A percentile compares a stretch with the other conserved stretches of the same genome.
phyloP scores from a whole-genome alignment of 2,797 vertebrate species.

The Chelidonichthys spinosus region DNA sequence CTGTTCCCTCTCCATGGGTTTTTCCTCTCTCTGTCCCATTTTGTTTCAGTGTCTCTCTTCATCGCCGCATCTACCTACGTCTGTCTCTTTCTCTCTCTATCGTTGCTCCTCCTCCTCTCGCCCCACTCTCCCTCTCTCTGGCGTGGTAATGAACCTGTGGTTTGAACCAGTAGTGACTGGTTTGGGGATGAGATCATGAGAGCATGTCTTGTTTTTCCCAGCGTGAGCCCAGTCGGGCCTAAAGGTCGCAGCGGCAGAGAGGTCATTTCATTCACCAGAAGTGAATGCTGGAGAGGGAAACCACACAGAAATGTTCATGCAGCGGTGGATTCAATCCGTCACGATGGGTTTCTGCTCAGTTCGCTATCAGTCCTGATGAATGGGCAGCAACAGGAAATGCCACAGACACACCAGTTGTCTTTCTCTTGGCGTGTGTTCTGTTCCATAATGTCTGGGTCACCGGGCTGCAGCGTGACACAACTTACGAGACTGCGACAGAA shows the following conservation, averaged over 20 bases:
- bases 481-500: constrained; percentile 37
- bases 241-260: constrained; percentile 45
- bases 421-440: neutral
- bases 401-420: constrained; percentile 22
- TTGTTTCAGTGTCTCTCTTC: neutral
- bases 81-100: neutral
- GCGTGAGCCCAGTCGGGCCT: constrained; percentile 21
- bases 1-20: neutral
- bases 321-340: neutral
- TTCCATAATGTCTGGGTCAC: constrained; percentile 41
- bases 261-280: constrained; percentile 52
- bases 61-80: neutral
- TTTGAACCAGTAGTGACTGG: constrained; percentile 70
- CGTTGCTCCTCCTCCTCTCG: neutral
- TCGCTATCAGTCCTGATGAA: constrained; percentile 7
- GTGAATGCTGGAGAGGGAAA: neutral
- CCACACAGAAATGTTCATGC: constrained; percentile 10
- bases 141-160: constrained; percentile 62
- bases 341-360: constrained; percentile 8
- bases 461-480: constrained; percentile 33
- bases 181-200: constrained; percentile 68
- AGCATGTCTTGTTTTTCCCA: constrained; percentile 60
- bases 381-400: neutral
- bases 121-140: constrained; percentile 15
- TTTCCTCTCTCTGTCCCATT: neutral